Conservation (phyloP, 2,797 vertebrate species). For the Sebastes minor region DNA sequence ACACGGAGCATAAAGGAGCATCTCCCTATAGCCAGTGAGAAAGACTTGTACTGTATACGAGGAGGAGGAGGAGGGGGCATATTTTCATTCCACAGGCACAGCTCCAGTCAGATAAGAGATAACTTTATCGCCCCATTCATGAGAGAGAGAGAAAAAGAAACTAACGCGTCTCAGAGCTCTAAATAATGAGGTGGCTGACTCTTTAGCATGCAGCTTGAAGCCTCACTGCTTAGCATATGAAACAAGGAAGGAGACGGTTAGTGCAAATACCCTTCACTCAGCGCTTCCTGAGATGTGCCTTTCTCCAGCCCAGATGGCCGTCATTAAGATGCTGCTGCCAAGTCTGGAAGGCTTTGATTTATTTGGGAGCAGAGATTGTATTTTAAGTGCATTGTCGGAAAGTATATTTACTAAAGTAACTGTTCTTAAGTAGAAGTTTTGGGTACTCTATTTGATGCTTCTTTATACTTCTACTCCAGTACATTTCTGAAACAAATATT, state of each 20-base stretch:
- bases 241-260: conserved; percentile 57
- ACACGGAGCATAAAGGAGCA: background rate
- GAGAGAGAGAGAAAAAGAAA: background rate
- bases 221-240: conserved; percentile 46
- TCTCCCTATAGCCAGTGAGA: background rate
- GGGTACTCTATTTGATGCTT: background rate
- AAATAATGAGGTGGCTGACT: conserved; percentile 12
- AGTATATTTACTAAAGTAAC: background rate
- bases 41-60: background rate
- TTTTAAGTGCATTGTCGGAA: conserved; percentile 28
- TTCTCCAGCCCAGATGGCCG: conserved; percentile 72
- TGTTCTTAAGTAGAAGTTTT: background rate
- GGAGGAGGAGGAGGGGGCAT: background rate
- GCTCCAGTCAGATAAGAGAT: conserved; percentile 20
- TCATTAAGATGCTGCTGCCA: conserved; percentile 75
- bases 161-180: background rate
- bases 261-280: conserved; percentile 50
- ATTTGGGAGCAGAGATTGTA: conserved; percentile 74
- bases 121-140: background rate
- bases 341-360: conserved; percentile 82
- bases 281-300: conserved; percentile 48
- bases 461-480: background rate
- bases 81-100: conserved; percentile 26
- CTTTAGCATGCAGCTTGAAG: conserved; percentile 13
- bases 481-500: background rate